phyloP scores from a whole-genome alignment of 2,113 vertebrate genomes.

The Atractosteus spatula region DNA sequence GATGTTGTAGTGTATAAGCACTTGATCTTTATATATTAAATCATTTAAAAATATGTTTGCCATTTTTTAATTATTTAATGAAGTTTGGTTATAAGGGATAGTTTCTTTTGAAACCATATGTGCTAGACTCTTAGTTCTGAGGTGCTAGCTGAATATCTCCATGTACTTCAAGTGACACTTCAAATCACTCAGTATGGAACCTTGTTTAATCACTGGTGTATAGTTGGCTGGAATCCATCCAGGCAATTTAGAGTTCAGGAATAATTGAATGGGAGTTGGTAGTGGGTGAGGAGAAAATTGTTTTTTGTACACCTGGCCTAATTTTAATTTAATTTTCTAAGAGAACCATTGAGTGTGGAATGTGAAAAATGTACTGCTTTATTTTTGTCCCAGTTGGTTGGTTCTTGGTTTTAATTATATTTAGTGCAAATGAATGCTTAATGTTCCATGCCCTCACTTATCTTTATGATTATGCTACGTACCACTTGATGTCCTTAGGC shows the following conservation, averaged over 20 bases:
- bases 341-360: conserved; percentile 44
- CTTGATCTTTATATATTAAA: not conserved
- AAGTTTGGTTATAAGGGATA: no score
- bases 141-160: conserved; percentile 26
- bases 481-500: conserved; percentile 9
- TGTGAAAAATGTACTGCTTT: conserved; percentile 33
- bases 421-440: conserved; percentile 4
- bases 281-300: conserved; percentile 24
- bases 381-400: conserved; percentile 12
- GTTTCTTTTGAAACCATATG: no score
- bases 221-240: conserved; percentile 38
- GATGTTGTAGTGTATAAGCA: no score
- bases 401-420: conserved; percentile 16
- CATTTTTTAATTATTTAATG: no score
- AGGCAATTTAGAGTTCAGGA: conserved; percentile 34
- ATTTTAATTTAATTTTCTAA: conserved; percentile 54
- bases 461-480: conserved; percentile 13
- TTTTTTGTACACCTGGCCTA: conserved; percentile 63
- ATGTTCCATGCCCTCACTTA: conserved; percentile 11
- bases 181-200: no score
- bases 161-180: conserved; percentile 48
- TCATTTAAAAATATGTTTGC: not conserved
- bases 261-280: not conserved
- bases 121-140: conserved; percentile 27
- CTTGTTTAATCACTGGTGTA: conserved; percentile 63